phyloP scores from a whole-genome alignment of 2,113 vertebrate species.

The Hipposideros armiger region DNA sequence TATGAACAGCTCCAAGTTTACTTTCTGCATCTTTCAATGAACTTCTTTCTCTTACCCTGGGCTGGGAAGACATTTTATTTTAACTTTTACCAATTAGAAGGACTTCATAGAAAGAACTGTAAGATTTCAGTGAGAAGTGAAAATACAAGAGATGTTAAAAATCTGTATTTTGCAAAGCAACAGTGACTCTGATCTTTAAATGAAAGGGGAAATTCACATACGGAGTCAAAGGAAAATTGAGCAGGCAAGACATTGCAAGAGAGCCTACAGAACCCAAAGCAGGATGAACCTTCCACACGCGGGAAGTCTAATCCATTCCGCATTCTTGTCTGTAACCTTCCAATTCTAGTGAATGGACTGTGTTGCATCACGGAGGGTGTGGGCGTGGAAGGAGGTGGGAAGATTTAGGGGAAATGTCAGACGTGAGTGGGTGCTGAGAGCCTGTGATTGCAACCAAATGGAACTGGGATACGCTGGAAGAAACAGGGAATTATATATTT shows the following conservation, averaged over 20 bases:
- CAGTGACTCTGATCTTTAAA: background rate
- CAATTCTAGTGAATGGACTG: constrained; percentile 81
- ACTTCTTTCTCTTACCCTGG: background rate
- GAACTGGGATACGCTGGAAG: constrained; percentile 64
- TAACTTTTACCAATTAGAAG: constrained; percentile 45
- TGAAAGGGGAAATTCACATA: constrained; percentile 17
- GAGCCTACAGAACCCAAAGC: background rate
- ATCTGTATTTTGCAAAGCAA: constrained; percentile 47
- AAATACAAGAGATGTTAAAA: constrained; percentile 55
- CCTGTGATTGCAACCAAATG: constrained; percentile 76
- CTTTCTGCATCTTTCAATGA: background rate
- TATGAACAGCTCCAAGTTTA: background rate
- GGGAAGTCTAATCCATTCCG: constrained; percentile 70
- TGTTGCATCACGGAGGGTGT: constrained; percentile 74
- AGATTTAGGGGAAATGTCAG: constrained; percentile 81
- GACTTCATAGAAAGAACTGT: constrained; percentile 36
- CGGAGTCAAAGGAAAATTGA: background rate
- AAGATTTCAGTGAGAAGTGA: background rate
- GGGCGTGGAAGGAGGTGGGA: constrained; percentile 73
- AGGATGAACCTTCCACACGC: background rate
- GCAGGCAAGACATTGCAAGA: background rate
- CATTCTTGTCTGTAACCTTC: constrained; percentile 80
- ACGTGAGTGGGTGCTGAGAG: constrained; percentile 78
- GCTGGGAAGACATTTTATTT: constrained; percentile 28
- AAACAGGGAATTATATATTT: constrained; percentile 65